Base-by-base conservation (phyloP, 1,140 invertebrate species). In the Patella vulgata region DNA sequence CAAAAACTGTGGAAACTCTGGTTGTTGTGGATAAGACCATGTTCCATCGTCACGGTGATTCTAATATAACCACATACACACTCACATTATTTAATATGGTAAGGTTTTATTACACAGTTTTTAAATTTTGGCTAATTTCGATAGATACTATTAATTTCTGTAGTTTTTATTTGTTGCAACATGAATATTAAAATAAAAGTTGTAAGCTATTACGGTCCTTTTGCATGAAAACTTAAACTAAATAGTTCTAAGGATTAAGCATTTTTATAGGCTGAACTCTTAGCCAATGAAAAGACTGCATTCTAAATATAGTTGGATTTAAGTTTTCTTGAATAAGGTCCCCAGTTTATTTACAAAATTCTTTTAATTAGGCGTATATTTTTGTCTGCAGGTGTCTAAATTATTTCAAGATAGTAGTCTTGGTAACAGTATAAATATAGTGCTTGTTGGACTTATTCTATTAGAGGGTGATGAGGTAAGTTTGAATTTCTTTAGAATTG, bases 11-110 rank as follows among this genome's bases (percentile, higher is more conserved):
- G 42, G 79, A 81, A 58, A 75, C 68, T 23, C 48, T 80, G 53
- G 77, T 77, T 17, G 76, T 80, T 40, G 74, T 75, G 14, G 79
- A 81, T 59, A 78, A 78, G 48, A 71, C 62, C 30, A 74, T 81
- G 74, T 70, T 74, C 40, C 60, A 74, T 52, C 76, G 74, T 51
- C 79, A 82, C 63, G 81, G 81, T 9, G 71, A 75, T 23, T 71
- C 79, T 19, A 81, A 82, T 47, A 71, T 81, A 31, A 82, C 81
- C 25, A 81, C 78, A 19, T 82, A 81, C 55, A 73, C 79, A 3
- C 74, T 82, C 6, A 82, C 79, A 17, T 63, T 82, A 2, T 80
- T 82, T 44, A 82, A 82, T 62, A 82, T 82, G 77, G 81, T 82
- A 64, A 60, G 70, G 59, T 12, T 23, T 44, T 27, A 25, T 14